Base-by-base conservation (phyloP, 2,888 invertebrate genomes). In the Patella pellucida region DNA sequence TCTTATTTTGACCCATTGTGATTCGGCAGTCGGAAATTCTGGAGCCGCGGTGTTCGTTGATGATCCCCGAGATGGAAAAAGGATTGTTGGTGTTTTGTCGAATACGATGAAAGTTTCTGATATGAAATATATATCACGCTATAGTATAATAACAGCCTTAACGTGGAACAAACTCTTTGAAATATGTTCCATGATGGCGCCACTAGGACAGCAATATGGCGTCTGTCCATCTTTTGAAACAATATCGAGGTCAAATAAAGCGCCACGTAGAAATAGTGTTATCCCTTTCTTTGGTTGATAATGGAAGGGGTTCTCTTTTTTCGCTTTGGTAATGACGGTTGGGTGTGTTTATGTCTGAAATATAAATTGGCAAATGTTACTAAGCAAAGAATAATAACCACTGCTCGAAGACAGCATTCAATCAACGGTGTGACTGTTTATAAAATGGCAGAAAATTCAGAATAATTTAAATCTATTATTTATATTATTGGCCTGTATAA, bases 21-120 rank as follows among this genome's bases (percentile, higher is more conserved):
- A 87, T 69, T 83, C 88, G 0, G 80, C 83, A 0, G 78, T 79
- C 41, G 88, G 89, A 11, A 86, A 86, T 78, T 88, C 88, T 7
- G 89, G 89, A 2, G 85, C 89, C 1, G 85, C 88, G 0, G 83
- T 86, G 3, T 85, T 85, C 70, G 78, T 85, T 16, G 81, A 83
- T 62, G 85, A 85, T 71, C 79, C 80, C 9, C 74, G 82, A 31
- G 80, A 84, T n/a, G 83, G 82, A 2, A 79, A 80, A 71, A 82
- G 83, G 68, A 85, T 89, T 41, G 81, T 88, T n/a, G 89, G 89
- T 2, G 74, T 89, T 9, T 76, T 89, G 19, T 88, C 89, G n/a
- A 86, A 84, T 76, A 80, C 80, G 2, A 74, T 76, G 31, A 77
- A 79, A 51, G 71, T 75, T 19, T 72, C 72, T 12, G 41, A 41